Conservation (phyloP, 2,888 invertebrate species). For the Dryomyza anilis region DNA sequence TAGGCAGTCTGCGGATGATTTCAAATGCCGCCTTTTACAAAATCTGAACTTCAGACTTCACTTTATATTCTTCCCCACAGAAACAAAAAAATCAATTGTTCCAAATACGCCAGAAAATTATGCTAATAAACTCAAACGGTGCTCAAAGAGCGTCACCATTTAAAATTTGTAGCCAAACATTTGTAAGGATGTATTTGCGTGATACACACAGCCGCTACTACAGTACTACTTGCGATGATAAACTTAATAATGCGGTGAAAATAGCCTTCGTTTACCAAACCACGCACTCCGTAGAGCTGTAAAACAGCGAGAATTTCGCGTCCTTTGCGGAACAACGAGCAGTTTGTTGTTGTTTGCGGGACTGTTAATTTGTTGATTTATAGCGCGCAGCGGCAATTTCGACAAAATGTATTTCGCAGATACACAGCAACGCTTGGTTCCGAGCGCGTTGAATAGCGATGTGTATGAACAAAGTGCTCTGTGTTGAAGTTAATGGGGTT, state of each 20-base stretch:
- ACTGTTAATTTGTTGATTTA: constrained; percentile 44
- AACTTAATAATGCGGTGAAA: background rate
- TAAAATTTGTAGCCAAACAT: background rate
- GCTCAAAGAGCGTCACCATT: background rate
- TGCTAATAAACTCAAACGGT: background rate
- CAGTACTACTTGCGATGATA: background rate
- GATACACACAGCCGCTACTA: background rate
- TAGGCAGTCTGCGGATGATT: no score
- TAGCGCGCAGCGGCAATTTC: constrained; percentile 18
- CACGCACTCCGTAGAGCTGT: background rate
- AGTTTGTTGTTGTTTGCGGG: constrained; percentile 37
- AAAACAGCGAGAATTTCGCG: no score
- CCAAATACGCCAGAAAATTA: background rate
- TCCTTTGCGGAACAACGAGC: constrained; percentile 16
- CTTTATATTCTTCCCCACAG: background rate
- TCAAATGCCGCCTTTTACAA: no score
- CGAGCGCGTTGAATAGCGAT: background rate
- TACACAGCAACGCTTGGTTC: background rate
- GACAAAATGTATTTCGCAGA: constrained; percentile 15
- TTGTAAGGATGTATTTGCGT: background rate
- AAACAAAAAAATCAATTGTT: background rate
- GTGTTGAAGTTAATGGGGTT: background rate
- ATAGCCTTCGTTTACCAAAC: background rate
- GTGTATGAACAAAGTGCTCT: background rate
- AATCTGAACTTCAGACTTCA: background rate